A percentile compares a stretch with the other conserved stretches of the same genome.
phyloP scores from a whole-genome alignment of 2,113 vertebrate genomes.

The Rhea americana region DNA sequence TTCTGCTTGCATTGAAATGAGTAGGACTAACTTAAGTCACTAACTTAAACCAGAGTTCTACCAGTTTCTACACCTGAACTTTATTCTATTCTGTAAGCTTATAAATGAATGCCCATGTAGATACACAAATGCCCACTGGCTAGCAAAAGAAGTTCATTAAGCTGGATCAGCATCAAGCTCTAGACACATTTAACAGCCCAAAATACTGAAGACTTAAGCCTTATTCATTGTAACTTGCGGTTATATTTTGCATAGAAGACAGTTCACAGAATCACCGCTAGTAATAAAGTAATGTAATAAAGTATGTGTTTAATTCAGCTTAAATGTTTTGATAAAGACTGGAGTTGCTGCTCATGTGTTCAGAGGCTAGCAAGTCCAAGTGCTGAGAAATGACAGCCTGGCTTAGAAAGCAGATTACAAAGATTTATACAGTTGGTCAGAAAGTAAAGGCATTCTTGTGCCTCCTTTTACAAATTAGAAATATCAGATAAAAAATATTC shows the following conservation, averaged over 20 bases:
- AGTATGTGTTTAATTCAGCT: not conserved
- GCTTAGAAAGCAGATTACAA: not conserved
- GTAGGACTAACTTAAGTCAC: not conserved
- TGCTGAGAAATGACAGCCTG: not conserved
- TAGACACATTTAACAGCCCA: not conserved
- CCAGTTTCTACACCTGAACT: not conserved
- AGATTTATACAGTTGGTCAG: not conserved
- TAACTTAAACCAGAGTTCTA: not conserved
- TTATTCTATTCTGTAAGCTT: not conserved
- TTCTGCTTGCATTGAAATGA: not conserved
- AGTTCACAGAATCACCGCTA: not conserved
- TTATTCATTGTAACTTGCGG: not conserved
- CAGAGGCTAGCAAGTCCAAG: not conserved
- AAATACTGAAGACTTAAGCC: not conserved
- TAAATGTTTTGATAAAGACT: slow-evolving; percentile 8
- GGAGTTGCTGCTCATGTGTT: not conserved
- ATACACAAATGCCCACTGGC: not conserved
- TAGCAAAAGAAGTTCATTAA: not conserved
- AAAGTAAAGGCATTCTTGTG: not conserved
- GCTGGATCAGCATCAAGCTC: not conserved
- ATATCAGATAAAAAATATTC: not conserved
- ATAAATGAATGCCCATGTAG: not conserved
- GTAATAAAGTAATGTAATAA: not conserved
- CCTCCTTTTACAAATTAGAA: not conserved
- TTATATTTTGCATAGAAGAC: not conserved